Evolutionary conservation across 2,113 vertebrate species (phyloP), one percentile per base, ranked within the genome.

Genomic region (Chaetodon trifascialis): DNA sequence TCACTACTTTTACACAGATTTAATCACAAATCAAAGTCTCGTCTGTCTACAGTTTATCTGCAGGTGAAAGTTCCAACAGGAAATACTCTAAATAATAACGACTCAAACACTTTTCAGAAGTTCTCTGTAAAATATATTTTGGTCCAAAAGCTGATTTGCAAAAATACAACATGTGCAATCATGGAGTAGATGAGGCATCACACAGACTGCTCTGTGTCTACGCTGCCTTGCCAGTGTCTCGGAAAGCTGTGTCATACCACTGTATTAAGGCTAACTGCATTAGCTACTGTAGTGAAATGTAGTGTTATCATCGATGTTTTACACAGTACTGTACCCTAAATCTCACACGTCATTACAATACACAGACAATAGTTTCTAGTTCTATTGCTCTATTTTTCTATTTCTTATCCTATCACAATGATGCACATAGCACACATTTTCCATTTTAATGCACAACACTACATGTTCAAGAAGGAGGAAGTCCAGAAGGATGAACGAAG

Each of bases 61-160:
- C 30, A 30, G 30, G 30, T 30, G 30, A 30, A 30, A 30, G 30
- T 30, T 30, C 30, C 30, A 1, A 30, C 30, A 30, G 3, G 2
- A 44, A 4, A 2, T 19, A 8, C 7, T 11, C 0, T 11, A 47
- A 54, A 42, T 82, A 76, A 84, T 47, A 67, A 87, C 0, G 54
- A 93, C 46, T 77, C 68, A 74, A 46, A 86, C 83, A 81, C 54
- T 5, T 84, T 51, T 77, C 65, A 87, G 66, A 85, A 91, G 73
- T 91, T 90, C 71, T 86, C 91, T 88, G 86, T 92, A 95, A 95
- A 94, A 94, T 93, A 95, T 92, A 94, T 95, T 94, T 95, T 95
- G 92, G 95, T 95, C 94, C 93, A 94, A 95, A 94, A 92, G 93
- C 91, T 89, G 89, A 94, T 92, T 93, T 93, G 87, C 91, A 94